phyloP scores from a whole-genome alignment of 1,140 invertebrate species.

The Psix sp. region DNA sequence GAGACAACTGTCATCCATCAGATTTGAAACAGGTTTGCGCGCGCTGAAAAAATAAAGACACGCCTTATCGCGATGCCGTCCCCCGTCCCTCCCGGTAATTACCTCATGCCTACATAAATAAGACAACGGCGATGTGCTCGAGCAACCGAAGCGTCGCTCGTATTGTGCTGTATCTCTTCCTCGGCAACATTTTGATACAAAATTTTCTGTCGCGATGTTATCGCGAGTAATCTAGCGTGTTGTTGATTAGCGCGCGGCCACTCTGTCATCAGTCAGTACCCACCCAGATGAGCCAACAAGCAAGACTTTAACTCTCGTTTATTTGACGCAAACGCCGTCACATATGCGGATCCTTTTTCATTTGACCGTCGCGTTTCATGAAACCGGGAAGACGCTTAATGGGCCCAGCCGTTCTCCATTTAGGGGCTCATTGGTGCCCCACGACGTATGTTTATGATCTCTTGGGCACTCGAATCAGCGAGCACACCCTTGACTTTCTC shows the following conservation, averaged over 20 bases:
- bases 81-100: slow-evolving; percentile 55
- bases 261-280: not conserved
- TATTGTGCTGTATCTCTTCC: not conserved
- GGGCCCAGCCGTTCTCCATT: too few relatives aligned
- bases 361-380: too few relatives aligned
- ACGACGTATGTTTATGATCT: too few relatives aligned
- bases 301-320: slow-evolving; percentile 1
- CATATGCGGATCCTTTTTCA: too few relatives aligned
- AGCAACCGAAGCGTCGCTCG: not conserved
- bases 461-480: too few relatives aligned
- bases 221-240: too few relatives aligned
- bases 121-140: slow-evolving; percentile 22
- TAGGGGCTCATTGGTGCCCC: too few relatives aligned
- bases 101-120: slow-evolving; percentile 54
- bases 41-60: slow-evolving; percentile 49
- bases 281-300: not conserved
- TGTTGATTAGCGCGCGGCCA: too few relatives aligned
- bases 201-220: too few relatives aligned
- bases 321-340: slow-evolving; percentile 3
- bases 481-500: too few relatives aligned
- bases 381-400: too few relatives aligned
- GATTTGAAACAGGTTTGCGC: slow-evolving; percentile 58
- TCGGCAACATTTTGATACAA: too few relatives aligned
- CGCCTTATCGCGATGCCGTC: slow-evolving; percentile 54
- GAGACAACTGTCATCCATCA: slow-evolving; percentile 58